Evolutionary conservation across 1,140 invertebrate species (phyloP).

Genomic region (Aphaenogaster ashmeadi): DNA sequence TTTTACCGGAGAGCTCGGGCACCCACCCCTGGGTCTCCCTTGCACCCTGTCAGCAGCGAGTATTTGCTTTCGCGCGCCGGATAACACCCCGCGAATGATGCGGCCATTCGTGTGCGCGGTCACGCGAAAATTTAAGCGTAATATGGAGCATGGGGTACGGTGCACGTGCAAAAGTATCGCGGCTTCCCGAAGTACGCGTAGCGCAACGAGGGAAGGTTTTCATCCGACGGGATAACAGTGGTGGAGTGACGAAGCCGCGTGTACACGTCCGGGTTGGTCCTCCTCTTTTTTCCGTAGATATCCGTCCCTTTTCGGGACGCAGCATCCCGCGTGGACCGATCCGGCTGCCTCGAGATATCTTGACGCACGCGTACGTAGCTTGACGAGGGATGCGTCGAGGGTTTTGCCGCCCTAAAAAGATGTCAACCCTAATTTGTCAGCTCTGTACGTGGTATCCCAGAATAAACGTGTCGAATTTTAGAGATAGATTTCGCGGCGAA

Average conservation of each 20-base stretch:
- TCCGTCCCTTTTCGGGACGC: neutral
- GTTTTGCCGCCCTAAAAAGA: neutral
- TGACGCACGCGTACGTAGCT: neutral
- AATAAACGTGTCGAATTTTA: neutral
- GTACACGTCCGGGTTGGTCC: too few relatives aligned
- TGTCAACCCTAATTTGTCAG: neutral
- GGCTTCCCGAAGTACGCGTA: neutral
- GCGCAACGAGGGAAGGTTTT: neutral
- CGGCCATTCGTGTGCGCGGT: conserved; percentile 67
- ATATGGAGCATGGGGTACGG: conserved; percentile 20
- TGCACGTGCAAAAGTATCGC: conserved; percentile 36
- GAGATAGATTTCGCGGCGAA: neutral
- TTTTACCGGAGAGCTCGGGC: conserved; percentile 4
- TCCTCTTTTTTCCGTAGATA: neutral
- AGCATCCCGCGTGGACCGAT: neutral
- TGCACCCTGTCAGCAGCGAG: conserved; percentile 5
- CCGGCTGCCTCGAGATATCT: neutral
- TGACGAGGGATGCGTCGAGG: neutral
- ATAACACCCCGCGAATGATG: conserved; percentile 54
- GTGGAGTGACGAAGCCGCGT: neutral
- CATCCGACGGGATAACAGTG: neutral
- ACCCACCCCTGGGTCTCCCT: neutral
- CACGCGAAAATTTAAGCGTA: conserved; percentile 65
- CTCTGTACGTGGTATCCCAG: neutral
- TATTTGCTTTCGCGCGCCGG: conserved; percentile 33